Base-by-base conservation (phyloP, 1,140 invertebrate genomes). In the Tribolium madens region DNA sequence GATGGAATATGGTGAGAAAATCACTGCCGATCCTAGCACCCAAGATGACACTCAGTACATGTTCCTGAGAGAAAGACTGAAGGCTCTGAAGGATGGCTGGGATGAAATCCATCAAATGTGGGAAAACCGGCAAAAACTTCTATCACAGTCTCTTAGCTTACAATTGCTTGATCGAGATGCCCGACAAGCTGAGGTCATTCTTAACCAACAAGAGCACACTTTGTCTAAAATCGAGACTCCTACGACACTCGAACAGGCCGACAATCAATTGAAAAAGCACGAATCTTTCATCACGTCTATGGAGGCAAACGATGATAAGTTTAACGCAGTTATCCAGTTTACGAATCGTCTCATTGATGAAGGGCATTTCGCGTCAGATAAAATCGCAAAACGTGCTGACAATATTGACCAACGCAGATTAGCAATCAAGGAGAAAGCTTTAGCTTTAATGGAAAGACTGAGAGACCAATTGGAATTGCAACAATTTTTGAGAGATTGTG, bases 281-380 rank as follows among this genome's bases (percentile, higher is more conserved):
- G 98, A 99, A 87, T 96, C 98, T 1, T 99, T 99, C 90, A 93
- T 99, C 80, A 99, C 97, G 0, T 99, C 98, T 0, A 98, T 99
- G 96, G 98, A 99, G 87, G 98, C 98, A 2, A 99, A 99, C 87
- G 98, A 99, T 86, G 98, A 99, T 83, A 99, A 99, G 87, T 96
- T 99, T 83, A 98, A 99, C 85, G 93, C 92, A 2, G 95, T 99
- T 10, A 92, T 97, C 1, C 93, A 97, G 83, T 98, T 98, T 85
- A 97, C 97, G 68, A 92, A 94, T 81, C 90, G 95, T 7, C 90
- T 99, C 1, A 93, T 93, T 36, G 94, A 96, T 83, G 96, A 96
- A 85, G 92, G 93, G 69, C 96, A 98, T 87, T 97, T 96, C 86
- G 95, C 93, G 84, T 91, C 93, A 26, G 98, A 98, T 82, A 98